phyloP scores from a whole-genome alignment of 2,113 vertebrate species.

The Carassius carassius region DNA sequence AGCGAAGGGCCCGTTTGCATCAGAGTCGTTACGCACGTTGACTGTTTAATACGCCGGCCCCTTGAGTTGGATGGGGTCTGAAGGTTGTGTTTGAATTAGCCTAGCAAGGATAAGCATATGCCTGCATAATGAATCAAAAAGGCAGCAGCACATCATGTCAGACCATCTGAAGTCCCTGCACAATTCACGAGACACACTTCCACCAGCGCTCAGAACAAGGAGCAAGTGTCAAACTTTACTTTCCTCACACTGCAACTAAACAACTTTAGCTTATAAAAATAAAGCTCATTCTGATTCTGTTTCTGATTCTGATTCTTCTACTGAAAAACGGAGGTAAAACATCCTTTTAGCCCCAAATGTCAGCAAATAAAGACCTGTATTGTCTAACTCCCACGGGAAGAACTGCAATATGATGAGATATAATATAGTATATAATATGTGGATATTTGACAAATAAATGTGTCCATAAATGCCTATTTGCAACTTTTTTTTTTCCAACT shows the following conservation, averaged over 20 bases:
- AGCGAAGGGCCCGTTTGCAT: not conserved
- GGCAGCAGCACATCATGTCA: slow-evolving; percentile 7
- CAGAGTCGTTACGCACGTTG: slow-evolving; percentile 1
- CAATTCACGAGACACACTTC: slow-evolving; percentile 42
- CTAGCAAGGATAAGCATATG: slow-evolving; percentile 55
- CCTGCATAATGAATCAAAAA: slow-evolving; percentile 57
- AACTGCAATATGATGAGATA: not conserved
- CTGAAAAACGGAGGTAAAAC: not conserved
- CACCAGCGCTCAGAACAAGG: slow-evolving; percentile 31
- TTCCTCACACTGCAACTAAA: slow-evolving; percentile 1
- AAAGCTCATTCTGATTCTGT: no score
- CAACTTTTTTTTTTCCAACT: no score
- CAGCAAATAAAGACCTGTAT: not conserved
- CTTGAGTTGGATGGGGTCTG: slow-evolving; percentile 7
- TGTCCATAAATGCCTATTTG: not conserved
- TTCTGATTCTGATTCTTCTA: not conserved
- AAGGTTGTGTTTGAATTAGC: slow-evolving; percentile 46
- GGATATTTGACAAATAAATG: not conserved
- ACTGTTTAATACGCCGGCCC: slow-evolving; percentile 3
- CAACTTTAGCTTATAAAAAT: not conserved
- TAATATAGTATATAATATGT: no score
- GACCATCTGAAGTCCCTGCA: slow-evolving; percentile 37
- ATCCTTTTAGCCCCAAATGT: not conserved
- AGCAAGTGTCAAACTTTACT: slow-evolving; percentile 33
- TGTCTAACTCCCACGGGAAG: not conserved